Evolutionary conservation across 2,113 vertebrate species (phyloP).

Genomic region (Percina caprodes): DNA sequence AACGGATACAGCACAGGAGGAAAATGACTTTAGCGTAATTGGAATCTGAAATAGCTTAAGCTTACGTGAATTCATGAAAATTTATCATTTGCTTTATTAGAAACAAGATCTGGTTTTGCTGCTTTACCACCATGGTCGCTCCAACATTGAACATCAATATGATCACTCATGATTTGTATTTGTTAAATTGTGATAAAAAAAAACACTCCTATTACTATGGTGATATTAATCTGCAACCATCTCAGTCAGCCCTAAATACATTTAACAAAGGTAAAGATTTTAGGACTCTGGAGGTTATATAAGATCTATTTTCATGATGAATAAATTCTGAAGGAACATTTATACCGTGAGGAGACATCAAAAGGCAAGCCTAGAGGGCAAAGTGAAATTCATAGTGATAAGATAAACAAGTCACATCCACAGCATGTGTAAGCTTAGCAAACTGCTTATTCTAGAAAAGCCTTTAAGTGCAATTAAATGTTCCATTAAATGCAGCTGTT

Average conservation of each 20-base stretch:
- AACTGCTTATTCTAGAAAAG: conserved; percentile 73
- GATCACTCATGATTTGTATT: neutral
- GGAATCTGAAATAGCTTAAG: neutral
- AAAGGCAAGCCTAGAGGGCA: conserved; percentile 28
- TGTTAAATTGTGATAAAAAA: neutral
- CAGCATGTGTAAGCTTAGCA: conserved; percentile 50
- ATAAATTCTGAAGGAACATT: conserved; percentile 11
- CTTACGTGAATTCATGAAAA: neutral
- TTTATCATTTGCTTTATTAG: neutral
- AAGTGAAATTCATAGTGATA: conserved; percentile 39
- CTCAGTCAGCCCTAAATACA: neutral
- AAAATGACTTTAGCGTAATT: neutral
- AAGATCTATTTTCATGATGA: conserved; percentile 12
- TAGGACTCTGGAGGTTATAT: neutral
- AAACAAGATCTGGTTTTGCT: neutral
- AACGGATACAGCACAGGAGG: neutral
- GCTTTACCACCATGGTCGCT: neutral
- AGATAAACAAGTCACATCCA: conserved; percentile 65
- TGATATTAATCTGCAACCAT: neutral
- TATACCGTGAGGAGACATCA: conserved; percentile 29
- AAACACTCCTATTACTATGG: neutral
- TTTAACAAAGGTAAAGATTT: neutral
- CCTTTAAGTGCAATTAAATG: conserved; percentile 79
- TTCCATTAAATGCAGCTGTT: conserved; percentile 82
- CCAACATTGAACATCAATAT: neutral